Evolutionary conservation across 2,797 vertebrate species (phyloP).

Genomic region (Scolopax rusticola): DNA sequence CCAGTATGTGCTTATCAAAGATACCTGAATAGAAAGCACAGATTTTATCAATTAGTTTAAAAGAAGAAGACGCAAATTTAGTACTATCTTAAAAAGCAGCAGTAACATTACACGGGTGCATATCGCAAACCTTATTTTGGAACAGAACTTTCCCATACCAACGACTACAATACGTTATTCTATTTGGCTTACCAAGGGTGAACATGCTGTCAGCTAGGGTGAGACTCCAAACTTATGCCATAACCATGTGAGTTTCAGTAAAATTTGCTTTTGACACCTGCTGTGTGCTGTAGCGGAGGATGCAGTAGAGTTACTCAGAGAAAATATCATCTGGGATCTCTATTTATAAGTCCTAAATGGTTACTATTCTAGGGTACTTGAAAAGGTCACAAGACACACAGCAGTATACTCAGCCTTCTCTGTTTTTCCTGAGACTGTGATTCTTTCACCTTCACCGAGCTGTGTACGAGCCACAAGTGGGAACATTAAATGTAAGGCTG

Average conservation of each 20-base stretch:
- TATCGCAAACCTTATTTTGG: not conserved
- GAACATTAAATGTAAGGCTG: not conserved
- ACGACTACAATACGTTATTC: not conserved
- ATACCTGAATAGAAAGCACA: not conserved
- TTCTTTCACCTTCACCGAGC: not conserved
- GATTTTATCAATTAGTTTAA: not conserved
- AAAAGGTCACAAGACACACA: not conserved
- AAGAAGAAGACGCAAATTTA: not conserved
- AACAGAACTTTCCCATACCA: not conserved
- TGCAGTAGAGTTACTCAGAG: not conserved
- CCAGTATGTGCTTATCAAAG: not conserved
- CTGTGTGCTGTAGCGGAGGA: not conserved
- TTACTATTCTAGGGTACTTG: not conserved
- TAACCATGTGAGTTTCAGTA: not conserved
- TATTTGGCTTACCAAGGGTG: not conserved
- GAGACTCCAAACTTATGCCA: not conserved
- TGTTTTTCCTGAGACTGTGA: not conserved
- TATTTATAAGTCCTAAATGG: not conserved
- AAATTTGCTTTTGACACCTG: not conserved
- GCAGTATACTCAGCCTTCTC: not conserved
- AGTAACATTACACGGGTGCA: not conserved
- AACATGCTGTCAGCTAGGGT: not conserved
- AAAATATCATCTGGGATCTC: not conserved
- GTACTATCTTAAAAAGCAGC: not conserved
- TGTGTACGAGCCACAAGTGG: not conserved